Percentiles rank a stretch among this genome's conserved stretches.
These are phyloP conservation scores for Punctoribates punctum DNA, from an alignment of 2,888 invertebrate genomes.

Conservation along the genomic window DNA sequence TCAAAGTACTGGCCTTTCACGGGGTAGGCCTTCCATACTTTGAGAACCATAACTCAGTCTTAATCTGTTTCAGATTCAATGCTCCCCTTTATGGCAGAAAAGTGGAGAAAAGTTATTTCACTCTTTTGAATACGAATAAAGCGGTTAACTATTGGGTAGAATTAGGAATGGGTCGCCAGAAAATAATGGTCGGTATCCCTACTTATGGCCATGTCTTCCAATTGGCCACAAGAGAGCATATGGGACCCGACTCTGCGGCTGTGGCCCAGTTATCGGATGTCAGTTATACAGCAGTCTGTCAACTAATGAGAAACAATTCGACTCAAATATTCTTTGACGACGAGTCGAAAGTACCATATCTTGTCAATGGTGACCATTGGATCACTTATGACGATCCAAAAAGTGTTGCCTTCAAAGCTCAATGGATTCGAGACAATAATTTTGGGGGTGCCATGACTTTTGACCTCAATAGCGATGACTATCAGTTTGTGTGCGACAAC, in stretches of 20 bases:
- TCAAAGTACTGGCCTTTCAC: conserved; percentile 63
- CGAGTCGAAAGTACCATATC: conserved; percentile 71
- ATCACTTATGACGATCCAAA: conserved; percentile 71
- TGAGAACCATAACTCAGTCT: conserved; percentile 52
- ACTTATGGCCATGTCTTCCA: conserved; percentile 78
- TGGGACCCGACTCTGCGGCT: conserved; percentile 63
- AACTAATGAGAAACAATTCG: conserved; percentile 16
- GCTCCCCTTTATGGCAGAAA: conserved; percentile 68
- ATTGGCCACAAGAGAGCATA: conserved; percentile 61
- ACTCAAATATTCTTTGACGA: conserved; percentile 60
- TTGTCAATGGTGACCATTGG: conserved; percentile 69
- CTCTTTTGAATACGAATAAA: conserved; percentile 71
- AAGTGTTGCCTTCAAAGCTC: conserved; percentile 63
- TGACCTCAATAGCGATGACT: conserved; percentile 76
- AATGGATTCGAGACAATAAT: conserved; percentile 45
- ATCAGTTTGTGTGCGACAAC: conserved; percentile 9
- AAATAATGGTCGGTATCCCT: conserved; percentile 79
- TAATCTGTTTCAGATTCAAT: conserved; percentile 56
- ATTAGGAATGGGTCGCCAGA: conserved; percentile 70
- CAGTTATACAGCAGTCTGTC: conserved; percentile 58
- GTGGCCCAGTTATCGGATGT: conserved; percentile 71
- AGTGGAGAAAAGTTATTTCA: conserved; percentile 63
- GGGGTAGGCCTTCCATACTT: conserved; percentile 54
- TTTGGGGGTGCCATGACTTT: conserved; percentile 78
- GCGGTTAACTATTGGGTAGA: conserved; percentile 71